A percentile compares a stretch with the other conserved stretches of the same genome.
Evolutionary conservation across 1,140 invertebrate species (phyloP).

Genomic region (Leptestheria dahalacensis): DNA sequence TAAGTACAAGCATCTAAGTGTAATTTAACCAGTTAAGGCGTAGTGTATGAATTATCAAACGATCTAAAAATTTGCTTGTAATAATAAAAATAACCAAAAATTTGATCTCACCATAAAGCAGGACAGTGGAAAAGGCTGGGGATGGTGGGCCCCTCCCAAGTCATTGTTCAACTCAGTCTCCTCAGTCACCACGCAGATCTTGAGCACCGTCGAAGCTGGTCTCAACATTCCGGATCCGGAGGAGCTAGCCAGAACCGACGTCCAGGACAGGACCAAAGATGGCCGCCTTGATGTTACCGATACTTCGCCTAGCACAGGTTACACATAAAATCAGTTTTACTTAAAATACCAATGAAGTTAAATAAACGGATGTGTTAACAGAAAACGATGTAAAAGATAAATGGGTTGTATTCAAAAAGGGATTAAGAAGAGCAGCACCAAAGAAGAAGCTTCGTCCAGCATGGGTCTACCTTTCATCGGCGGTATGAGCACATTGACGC

Average conservation of each 20-base stretch:
- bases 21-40: too few relatives aligned
- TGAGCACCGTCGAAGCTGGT: slow-evolving; percentile 46
- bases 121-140: slow-evolving; percentile 26
- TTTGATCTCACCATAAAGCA: not conserved
- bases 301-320: too few relatives aligned
- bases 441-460: slow-evolving; percentile 22
- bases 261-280: slow-evolving; percentile 26
- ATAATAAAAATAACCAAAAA: too few relatives aligned
- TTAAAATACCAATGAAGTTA: too few relatives aligned
- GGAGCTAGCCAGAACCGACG: slow-evolving; percentile 39
- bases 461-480: slow-evolving; percentile 47
- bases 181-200: slow-evolving; percentile 52
- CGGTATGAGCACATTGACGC: slow-evolving; percentile 24
- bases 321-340: too few relatives aligned
- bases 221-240: slow-evolving; percentile 61
- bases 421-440: slow-evolving; percentile 8
- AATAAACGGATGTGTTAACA: too few relatives aligned
- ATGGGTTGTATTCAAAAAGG: slow-evolving; percentile 16
- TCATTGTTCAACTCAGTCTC: slow-evolving; percentile 53
- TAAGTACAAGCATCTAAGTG: too few relatives aligned
- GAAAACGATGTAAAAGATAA: slow-evolving; percentile 12
- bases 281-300: too few relatives aligned
- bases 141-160: slow-evolving; percentile 47
- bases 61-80: too few relatives aligned
- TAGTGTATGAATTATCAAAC: too few relatives aligned